Evolutionary conservation across 2,797 vertebrate species (phyloP), one percentile per base, ranked within the genome.

Genomic region (Sciurus carolinensis): DNA sequence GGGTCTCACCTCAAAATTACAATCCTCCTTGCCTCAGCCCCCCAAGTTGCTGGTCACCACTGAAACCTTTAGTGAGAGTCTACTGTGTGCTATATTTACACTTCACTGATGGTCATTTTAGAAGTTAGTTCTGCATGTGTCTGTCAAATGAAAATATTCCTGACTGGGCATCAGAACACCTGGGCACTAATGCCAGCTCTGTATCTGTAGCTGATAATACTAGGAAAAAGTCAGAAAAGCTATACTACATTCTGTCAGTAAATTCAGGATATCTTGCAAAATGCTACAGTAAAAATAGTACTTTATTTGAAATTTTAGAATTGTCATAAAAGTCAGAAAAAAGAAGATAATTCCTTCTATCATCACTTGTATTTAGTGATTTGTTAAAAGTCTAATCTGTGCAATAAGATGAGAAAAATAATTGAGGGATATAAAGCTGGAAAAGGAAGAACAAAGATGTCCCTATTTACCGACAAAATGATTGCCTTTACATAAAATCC

Each of bases 401-500:
- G 57, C 3, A 76, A 10, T 57, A 87, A 87, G 33, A 75, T 75
- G 76, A 71, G 62, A 66, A 96, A 91, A 93, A 71, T 33, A 83
- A 84, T 66, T 3, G 18, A 95, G 52, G 57, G 26, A 57, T 33
- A 71, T 44, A 80, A 75, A 73, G n/a, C 12, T 89, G 73, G 42
- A 42, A 88, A 95, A 73, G 6, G 71, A 96, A 85, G 50, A 88
- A 80, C 24, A 59, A 84, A 93, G 73, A 84, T 52, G 12, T 79
- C 66, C 30, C 72, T 84, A 52, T 79, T 57, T 87, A 11, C 28
- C 64, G 77, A n/a, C 7, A 47, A 84, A 87, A 91, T 66, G 17
- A 44, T 57, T 81, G 22, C 12, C 11, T 96, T 67, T 87, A 66
- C 28, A 73, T 66, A 83, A 91, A 96, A 33, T 39, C 28, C 47